Conservation (phyloP, 2,888 invertebrate species). For the Cataglyphis rosenhaueri region DNA sequence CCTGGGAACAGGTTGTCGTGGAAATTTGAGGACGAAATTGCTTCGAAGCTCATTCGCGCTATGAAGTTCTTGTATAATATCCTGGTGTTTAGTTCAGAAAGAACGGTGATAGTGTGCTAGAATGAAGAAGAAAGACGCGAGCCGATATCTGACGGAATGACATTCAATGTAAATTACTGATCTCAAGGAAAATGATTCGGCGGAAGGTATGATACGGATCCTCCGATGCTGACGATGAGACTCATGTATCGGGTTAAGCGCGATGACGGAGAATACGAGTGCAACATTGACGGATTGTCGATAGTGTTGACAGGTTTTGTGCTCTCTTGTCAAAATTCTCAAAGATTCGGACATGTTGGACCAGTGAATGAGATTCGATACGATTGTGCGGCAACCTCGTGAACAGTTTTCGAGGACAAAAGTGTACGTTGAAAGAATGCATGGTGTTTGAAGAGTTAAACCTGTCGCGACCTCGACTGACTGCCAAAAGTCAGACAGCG, state of each 20-base stretch:
- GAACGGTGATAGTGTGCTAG: background rate
- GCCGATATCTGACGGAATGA: background rate
- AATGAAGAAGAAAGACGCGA: background rate
- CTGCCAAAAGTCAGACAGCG: slow-evolving; percentile 23
- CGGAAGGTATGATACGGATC: background rate
- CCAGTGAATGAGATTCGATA: slow-evolving; percentile 23
- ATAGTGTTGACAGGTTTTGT: slow-evolving; percentile 30
- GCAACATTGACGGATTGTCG: slow-evolving; percentile 17
- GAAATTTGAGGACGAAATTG: background rate
- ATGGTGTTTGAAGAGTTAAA: slow-evolving; percentile 11
- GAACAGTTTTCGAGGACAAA: background rate
- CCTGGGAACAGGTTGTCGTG: slow-evolving; percentile 38
- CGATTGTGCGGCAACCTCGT: slow-evolving; percentile 8
- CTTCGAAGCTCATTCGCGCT: background rate
- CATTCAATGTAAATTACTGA: background rate
- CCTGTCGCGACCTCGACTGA: slow-evolving; percentile 36
- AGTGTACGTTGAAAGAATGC: slow-evolving; percentile 25
- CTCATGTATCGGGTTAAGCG: background rate
- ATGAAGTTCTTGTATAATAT: background rate
- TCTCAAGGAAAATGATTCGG: background rate
- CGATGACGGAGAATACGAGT: slow-evolving; percentile 33
- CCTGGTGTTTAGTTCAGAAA: background rate
- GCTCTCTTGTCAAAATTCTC: background rate
- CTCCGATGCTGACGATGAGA: background rate
- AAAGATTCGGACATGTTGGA: slow-evolving; percentile 19